Conservation (phyloP, 2,113 vertebrate genomes). For the Gobiocypris rarus region DNA sequence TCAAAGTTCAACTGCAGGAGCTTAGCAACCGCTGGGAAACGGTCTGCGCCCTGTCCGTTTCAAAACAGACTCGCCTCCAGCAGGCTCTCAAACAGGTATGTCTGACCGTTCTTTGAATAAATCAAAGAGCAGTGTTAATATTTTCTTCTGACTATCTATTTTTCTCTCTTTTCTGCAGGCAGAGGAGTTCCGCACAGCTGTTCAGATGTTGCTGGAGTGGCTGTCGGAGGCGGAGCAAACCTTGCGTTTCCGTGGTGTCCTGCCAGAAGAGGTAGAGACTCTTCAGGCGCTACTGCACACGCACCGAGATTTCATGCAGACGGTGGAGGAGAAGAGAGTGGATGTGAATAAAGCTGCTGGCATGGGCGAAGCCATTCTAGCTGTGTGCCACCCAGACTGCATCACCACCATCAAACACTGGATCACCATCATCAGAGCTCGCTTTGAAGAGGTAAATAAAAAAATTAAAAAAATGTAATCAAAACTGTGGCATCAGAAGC, state of each 20-base stretch:
- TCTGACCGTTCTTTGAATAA: slow-evolving; percentile 54
- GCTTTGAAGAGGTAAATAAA: slow-evolving; percentile 96
- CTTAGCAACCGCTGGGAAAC: slow-evolving; percentile 97
- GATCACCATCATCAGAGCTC: slow-evolving; percentile 98
- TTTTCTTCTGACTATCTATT: neutral
- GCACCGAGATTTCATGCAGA: slow-evolving; percentile 95
- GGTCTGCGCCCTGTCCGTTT: slow-evolving; percentile 92
- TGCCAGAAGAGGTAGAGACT: slow-evolving; percentile 92
- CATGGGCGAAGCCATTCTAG: slow-evolving; percentile 93
- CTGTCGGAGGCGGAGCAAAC: slow-evolving; percentile 97
- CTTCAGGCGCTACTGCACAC: slow-evolving; percentile 87
- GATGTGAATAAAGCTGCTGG: slow-evolving; percentile 89
- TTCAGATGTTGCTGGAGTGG: slow-evolving; percentile 95
- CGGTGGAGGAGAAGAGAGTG: slow-evolving; percentile 90
- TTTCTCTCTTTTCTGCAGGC: slow-evolving; percentile 75
- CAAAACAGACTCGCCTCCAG: slow-evolving; percentile 93
- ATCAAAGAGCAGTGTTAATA: neutral
- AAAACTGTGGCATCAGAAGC: neutral
- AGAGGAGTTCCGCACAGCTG: slow-evolving; percentile 89
- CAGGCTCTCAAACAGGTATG: slow-evolving; percentile 93
- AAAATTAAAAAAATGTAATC: neutral
- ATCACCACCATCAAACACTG: slow-evolving; percentile 99
- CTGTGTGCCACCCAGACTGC: slow-evolving; percentile 91
- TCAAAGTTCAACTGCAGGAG: slow-evolving; percentile 96
- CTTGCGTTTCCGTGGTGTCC: slow-evolving; percentile 92